Conservation (phyloP, 2,888 invertebrate genomes). For the Ochropleura leucogaster region DNA sequence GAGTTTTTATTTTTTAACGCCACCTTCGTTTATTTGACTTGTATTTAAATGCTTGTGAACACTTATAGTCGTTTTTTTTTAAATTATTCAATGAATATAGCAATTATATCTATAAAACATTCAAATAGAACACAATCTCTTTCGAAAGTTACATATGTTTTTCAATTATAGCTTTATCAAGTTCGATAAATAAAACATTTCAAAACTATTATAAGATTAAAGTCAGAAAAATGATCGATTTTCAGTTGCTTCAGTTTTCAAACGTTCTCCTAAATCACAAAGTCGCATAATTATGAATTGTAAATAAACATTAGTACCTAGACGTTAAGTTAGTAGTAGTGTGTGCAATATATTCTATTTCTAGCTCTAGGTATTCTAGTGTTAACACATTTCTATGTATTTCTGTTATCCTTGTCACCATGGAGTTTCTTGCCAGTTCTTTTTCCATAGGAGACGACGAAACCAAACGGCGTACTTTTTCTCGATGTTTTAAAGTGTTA, state of each 20-base stretch:
- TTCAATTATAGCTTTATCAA: neutral
- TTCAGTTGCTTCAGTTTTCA: neutral
- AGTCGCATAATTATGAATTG: neutral
- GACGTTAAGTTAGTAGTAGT: conserved; percentile 39
- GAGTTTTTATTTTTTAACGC: conserved; percentile 16
- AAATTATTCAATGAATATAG: neutral
- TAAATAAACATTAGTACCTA: conserved; percentile 31
- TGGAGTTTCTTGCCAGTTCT: too few species aligned
- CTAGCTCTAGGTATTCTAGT: conserved; percentile 44
- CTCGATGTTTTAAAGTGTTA: too few species aligned
- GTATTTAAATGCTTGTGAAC: conserved; percentile 18
- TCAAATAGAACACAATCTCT: neutral
- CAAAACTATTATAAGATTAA: neutral
- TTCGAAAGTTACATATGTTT: neutral
- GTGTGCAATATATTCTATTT: conserved; percentile 56
- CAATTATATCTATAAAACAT: neutral
- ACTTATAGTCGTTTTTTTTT: conserved; percentile 5
- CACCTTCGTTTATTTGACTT: conserved; percentile 6
- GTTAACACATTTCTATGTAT: conserved; percentile 7
- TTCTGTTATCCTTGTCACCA: neutral
- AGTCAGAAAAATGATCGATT: neutral
- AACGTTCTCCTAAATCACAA: neutral
- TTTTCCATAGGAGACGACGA: too few species aligned
- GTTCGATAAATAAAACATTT: conserved; percentile 2
- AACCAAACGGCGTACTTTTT: too few species aligned